Evolutionary conservation across 2,888 invertebrate species (phyloP).

Genomic region (Sialis fuliginosa): DNA sequence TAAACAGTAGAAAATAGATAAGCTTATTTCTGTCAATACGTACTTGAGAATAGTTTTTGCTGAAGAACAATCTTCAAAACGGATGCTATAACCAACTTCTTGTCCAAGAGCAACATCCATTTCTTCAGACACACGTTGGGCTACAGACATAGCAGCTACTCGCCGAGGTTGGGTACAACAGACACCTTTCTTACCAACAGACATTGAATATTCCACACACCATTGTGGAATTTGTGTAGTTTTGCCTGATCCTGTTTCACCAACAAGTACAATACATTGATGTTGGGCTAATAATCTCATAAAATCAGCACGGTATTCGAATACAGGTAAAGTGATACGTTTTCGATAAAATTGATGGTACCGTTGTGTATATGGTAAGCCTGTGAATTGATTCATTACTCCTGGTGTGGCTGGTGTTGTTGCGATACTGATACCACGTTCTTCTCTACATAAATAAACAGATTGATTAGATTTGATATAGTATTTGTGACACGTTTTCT

Average conservation of each 20-base stretch:
- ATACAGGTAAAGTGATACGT: conserved; percentile 84
- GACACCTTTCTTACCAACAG: conserved; percentile 56
- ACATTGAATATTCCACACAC: conserved; percentile 61
- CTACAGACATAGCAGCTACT: conserved; percentile 99
- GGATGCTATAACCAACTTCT: conserved; percentile 91
- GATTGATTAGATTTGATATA: neutral
- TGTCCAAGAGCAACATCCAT: conserved; percentile 92
- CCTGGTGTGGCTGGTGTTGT: conserved; percentile 22
- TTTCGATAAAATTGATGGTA: conserved; percentile 82
- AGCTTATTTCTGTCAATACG: conserved; percentile 14
- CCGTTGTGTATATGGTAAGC: conserved; percentile 68
- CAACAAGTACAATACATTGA: conserved; percentile 91
- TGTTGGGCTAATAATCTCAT: conserved; percentile 83
- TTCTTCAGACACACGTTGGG: conserved; percentile 96
- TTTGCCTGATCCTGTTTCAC: conserved; percentile 99
- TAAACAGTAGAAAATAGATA: neutral
- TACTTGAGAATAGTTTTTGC: conserved; percentile 82
- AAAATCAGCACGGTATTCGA: conserved; percentile 94
- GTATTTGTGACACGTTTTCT: neutral
- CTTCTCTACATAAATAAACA: conserved; percentile 28
- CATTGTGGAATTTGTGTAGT: conserved; percentile 99
- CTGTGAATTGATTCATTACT: conserved; percentile 61
- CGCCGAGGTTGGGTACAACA: conserved; percentile 94
- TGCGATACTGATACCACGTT: conserved; percentile 27
- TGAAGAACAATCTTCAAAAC: conserved; percentile 97